phyloP scores from a whole-genome alignment of 2,888 invertebrate species.

The Mesochorus sp. region DNA sequence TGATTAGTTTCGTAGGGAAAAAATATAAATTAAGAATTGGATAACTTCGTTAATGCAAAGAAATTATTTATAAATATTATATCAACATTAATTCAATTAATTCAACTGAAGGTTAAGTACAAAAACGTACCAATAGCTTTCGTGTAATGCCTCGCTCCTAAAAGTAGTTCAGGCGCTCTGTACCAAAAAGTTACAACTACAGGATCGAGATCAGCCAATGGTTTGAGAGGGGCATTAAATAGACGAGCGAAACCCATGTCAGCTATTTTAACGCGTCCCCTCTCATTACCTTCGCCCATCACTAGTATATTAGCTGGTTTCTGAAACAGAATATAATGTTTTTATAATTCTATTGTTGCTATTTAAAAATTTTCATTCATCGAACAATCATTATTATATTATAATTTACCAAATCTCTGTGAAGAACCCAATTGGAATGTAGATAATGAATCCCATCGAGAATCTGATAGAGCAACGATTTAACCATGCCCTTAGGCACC shows the following conservation, averaged over 20 bases:
- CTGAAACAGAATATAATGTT: constrained; percentile 79
- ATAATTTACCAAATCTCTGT: constrained; percentile 94
- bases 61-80: neutral
- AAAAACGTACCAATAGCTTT: constrained; percentile 93
- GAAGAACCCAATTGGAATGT: constrained; percentile 99
- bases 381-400: neutral
- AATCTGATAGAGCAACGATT: constrained; percentile 98
- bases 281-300: constrained; percentile 99
- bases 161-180: constrained; percentile 96
- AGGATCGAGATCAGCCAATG: constrained; percentile 98
- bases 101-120: too few relatives aligned
- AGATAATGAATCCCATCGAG: constrained; percentile 99
- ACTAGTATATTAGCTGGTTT: constrained; percentile 99
- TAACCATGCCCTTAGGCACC: constrained; percentile 98
- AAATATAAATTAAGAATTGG: too few relatives aligned
- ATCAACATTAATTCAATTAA: too few relatives aligned
- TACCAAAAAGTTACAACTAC: constrained; percentile 99
- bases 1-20: too few relatives aligned
- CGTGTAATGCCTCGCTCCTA: constrained; percentile 98
- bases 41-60: too few relatives aligned
- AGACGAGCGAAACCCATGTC: constrained; percentile 99
- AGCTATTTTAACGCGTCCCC: constrained; percentile 98
- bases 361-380: neutral
- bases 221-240: constrained; percentile 98
- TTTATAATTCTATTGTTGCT: neutral